Evolutionary conservation across 2,888 invertebrate genomes (phyloP).

Genomic region (Chrysomela aeneicollis): DNA sequence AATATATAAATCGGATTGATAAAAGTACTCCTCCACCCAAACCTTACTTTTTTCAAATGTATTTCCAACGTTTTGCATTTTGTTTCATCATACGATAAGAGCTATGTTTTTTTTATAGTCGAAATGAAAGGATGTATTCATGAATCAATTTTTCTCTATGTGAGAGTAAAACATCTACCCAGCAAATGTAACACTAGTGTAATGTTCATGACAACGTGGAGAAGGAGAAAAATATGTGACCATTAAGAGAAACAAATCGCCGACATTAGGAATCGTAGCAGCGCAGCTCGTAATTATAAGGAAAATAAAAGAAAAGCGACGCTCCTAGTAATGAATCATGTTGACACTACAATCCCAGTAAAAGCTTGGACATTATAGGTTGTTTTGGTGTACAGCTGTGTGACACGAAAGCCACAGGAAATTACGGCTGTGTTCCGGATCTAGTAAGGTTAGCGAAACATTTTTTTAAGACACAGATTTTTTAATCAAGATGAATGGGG

Average conservation of each 20-base stretch:
- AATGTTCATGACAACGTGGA: slow-evolving; percentile 18
- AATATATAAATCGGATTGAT: too few species aligned
- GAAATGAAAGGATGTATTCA: too few species aligned
- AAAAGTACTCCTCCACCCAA: too few species aligned
- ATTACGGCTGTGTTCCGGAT: slow-evolving; percentile 58
- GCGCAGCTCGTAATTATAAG: slow-evolving; percentile 35
- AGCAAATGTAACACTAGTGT: too few species aligned
- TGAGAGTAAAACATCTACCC: too few species aligned
- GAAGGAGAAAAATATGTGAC: slow-evolving; percentile 30
- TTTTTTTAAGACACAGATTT: slow-evolving; percentile 59
- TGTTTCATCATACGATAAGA: too few species aligned
- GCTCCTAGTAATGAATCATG: slow-evolving; percentile 55
- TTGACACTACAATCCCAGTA: slow-evolving; percentile 58
- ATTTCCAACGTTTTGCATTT: too few species aligned
- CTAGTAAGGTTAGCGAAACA: slow-evolving; percentile 52
- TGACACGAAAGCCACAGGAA: slow-evolving; percentile 59
- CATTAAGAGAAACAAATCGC: slow-evolving; percentile 37
- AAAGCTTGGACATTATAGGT: slow-evolving; percentile 56
- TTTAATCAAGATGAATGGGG: slow-evolving; percentile 60
- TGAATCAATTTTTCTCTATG: too few species aligned
- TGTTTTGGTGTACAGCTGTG: slow-evolving; percentile 51
- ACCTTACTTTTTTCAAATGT: too few species aligned
- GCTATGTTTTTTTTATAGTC: too few species aligned
- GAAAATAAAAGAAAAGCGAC: slow-evolving; percentile 40
- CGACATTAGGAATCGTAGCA: slow-evolving; percentile 26